Evolutionary conservation across 2,888 invertebrate species (phyloP), one percentile per base, ranked within the genome.

Genomic region (Acronicta psi): DNA sequence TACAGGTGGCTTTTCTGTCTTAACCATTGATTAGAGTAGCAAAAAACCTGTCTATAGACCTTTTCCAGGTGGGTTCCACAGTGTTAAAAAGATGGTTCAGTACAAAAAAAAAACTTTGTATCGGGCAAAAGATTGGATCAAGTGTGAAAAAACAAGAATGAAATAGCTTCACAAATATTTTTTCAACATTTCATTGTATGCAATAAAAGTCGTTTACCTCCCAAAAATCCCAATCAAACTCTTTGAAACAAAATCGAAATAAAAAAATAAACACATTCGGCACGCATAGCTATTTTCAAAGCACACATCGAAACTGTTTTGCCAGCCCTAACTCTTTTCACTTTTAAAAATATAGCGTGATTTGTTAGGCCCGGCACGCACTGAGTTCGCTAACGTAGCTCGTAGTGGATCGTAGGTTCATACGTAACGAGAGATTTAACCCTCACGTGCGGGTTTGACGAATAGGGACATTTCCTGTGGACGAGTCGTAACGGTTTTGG

Each of bases 361-460:
- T 74, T 75, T 71, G 62, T 68, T 43, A 75, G 42, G 61, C 69
- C 14, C 55, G 49, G 53, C 59, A 64, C 56, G 56, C 59, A 59
- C 52, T 41, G n/a, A 34, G 34, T 41, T 41, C 20, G 13, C 18
- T 20, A 41, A 41, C 41, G 41, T n/a, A 41, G 20, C n/a, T 20
- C 41, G 41, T n/a, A 41, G 20, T 18, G 41, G 41, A n/a, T 41
- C 41, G 41, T n/a, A 41, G 41, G 37, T 45, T 58, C 41, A 58
- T 59, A 58, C 52, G 43, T 59, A 59, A 37, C 57, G 53, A 45
- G 67, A 60, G 66, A 66, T 69, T 69, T 47, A 81, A 79, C 74
- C 76, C 75, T 77, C 77, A 74, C 71, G 77, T 74, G 69, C 75
- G 65, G 71, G 34, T 61, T 59, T 86, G 85, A 86, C 81, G 80